Percentiles rank a stretch among this genome's conserved stretches.
Conservation (phyloP, 2,797 vertebrate genomes). For the Alectoris magna region DNA sequence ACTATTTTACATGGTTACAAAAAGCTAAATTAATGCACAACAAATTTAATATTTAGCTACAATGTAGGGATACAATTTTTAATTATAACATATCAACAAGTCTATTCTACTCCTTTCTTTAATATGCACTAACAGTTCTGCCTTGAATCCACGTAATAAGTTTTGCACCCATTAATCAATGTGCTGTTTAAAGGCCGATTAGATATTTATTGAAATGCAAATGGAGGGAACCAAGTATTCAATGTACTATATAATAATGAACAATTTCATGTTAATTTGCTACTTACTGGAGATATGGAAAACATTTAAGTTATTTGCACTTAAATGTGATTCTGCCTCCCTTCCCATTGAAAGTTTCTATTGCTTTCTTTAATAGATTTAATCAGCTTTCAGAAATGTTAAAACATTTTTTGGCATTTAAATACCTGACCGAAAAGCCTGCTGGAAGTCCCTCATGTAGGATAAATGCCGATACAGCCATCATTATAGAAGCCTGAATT, state of each 20-base stretch:
- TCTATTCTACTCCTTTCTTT: background rate
- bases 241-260: background rate
- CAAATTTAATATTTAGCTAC: background rate
- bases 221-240: conserved; percentile 34
- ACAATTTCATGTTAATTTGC: background rate
- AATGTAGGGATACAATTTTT: background rate
- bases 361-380: background rate
- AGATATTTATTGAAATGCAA: conserved; percentile 31
- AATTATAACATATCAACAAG: conserved; percentile 14
- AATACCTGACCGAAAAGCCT: background rate
- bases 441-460: background rate
- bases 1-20: conserved; percentile 2
- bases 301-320: conserved; percentile 7
- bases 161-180: conserved; percentile 35
- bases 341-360: background rate
- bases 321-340: background rate
- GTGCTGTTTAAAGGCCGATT: conserved; percentile 45
- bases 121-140: background rate
- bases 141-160: background rate
- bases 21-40: background rate
- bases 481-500: background rate
- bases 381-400: background rate
- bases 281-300: background rate
- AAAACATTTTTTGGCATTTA: background rate
- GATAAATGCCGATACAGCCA: background rate